Conservation (phyloP, 2,888 invertebrate species). For the Lumbricus terrestris region DNA sequence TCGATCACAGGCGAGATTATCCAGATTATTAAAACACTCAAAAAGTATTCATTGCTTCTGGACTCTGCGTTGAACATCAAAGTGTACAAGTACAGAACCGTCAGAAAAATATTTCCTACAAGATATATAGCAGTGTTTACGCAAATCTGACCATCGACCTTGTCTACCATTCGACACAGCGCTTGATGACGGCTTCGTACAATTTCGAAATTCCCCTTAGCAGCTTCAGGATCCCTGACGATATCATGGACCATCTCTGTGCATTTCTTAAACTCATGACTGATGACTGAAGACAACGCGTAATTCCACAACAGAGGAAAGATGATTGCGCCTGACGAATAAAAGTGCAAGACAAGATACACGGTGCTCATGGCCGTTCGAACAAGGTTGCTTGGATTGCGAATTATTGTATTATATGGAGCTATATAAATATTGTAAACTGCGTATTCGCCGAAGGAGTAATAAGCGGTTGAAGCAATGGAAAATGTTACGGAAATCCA, state of each 20-base stretch:
- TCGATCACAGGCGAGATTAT: too few relatives aligned
- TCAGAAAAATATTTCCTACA: too few relatives aligned
- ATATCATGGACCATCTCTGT: neutral
- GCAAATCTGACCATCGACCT: neutral
- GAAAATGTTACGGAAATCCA: neutral
- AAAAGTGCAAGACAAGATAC: neutral
- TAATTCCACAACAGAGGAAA: neutral
- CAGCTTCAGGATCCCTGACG: neutral
- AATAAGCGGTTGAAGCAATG: neutral
- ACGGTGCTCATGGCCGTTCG: neutral
- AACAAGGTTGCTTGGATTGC: neutral
- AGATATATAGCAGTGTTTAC: neutral
- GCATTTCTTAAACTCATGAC: neutral
- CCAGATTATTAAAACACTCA: too few relatives aligned
- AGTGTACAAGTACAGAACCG: too few relatives aligned
- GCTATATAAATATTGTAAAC: neutral
- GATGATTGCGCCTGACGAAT: neutral
- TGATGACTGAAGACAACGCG: neutral
- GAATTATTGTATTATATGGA: neutral
- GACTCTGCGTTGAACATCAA: too few relatives aligned
- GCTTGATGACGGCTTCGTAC: neutral
- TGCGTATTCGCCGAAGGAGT: neutral
- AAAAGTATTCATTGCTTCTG: too few relatives aligned
- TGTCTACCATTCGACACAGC: neutral
- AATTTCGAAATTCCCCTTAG: neutral